These are phyloP conservation scores for Ceriagrion tenellum DNA, from an alignment of 2,888 invertebrate species.

Conservation along the genomic window DNA sequence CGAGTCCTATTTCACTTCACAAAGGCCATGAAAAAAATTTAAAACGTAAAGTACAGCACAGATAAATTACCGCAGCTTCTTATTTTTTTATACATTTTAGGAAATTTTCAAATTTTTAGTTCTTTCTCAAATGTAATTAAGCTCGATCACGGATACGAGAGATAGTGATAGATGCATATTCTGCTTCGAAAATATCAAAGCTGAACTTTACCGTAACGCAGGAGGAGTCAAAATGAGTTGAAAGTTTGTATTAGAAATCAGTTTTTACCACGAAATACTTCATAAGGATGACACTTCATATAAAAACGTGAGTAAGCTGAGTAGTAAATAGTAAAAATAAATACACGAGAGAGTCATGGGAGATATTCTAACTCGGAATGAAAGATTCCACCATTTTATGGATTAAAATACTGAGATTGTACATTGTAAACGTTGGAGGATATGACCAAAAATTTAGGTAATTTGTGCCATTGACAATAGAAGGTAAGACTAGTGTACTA, in stretches of 20 bases:
- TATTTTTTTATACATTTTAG: neutral
- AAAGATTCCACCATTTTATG: too few relatives aligned
- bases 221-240: neutral
- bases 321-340: too few relatives aligned
- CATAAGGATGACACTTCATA: neutral
- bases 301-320: neutral
- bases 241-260: neutral
- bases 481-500: too few relatives aligned
- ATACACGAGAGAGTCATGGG: too few relatives aligned
- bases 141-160: neutral
- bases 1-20: conserved; percentile 18
- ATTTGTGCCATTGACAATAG: too few relatives aligned
- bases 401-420: too few relatives aligned
- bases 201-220: neutral
- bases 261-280: neutral
- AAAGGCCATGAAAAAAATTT: neutral
- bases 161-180: neutral
- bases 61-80: neutral
- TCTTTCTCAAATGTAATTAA: neutral
- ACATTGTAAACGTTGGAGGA: too few relatives aligned
- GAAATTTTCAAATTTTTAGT: neutral
- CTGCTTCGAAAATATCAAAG: neutral
- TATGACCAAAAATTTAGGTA: too few relatives aligned
- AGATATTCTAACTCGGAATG: too few relatives aligned
- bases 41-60: neutral